phyloP scores from a whole-genome alignment of 2,888 invertebrate species.

The Pyralis farinalis region DNA sequence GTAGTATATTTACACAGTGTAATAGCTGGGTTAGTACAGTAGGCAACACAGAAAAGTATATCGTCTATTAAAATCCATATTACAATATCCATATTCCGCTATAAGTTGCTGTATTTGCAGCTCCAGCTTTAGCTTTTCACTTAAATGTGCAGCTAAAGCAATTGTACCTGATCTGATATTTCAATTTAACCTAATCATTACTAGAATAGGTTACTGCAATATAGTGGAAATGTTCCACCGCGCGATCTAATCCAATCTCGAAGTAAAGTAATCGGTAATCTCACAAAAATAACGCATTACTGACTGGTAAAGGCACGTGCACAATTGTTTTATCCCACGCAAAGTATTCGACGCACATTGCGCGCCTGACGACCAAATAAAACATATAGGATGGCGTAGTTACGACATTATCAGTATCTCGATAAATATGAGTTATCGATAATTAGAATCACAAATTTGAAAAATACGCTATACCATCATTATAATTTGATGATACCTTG shows the following conservation, averaged over 20 bases:
- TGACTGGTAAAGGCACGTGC: constrained; percentile 50
- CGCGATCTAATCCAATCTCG: constrained; percentile 40
- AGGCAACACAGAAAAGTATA: too few species aligned
- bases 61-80: too few species aligned
- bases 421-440: constrained; percentile 14
- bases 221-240: background rate
- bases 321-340: constrained; percentile 59
- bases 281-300: constrained; percentile 44
- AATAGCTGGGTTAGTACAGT: too few species aligned
- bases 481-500: too few species aligned
- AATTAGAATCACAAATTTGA: constrained; percentile 1
- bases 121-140: too few species aligned
- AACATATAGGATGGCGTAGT: constrained; percentile 47
- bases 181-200: too few species aligned
- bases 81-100: too few species aligned
- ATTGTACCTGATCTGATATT: too few species aligned
- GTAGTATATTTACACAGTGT: too few species aligned
- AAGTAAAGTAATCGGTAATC: constrained; percentile 58
- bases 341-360: constrained; percentile 60
- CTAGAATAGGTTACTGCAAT: background rate
- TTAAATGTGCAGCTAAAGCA: too few species aligned
- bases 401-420: constrained; percentile 24
- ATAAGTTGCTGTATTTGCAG: too few species aligned
- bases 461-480: too few species aligned
- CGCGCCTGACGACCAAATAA: constrained; percentile 43